phyloP scores from a whole-genome alignment of 2,888 invertebrate genomes.

The Pheosia tremula region DNA sequence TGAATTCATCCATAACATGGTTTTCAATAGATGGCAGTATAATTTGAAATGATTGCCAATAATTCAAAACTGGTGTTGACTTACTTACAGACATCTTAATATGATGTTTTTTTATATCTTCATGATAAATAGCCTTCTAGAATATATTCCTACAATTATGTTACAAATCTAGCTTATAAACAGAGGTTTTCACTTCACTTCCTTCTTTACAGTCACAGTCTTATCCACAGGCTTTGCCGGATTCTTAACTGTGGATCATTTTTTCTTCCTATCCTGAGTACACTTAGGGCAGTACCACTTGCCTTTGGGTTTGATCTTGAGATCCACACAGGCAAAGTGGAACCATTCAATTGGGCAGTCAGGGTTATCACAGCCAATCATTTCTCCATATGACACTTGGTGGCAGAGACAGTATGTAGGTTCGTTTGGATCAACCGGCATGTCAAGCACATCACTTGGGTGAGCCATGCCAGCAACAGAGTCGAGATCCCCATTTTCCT shows the following conservation, averaged over 20 bases:
- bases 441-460: constrained; percentile 95
- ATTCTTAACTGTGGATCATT: constrained; percentile 83
- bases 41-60: not conserved
- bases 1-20: not conserved
- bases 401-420: constrained; percentile 99
- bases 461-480: constrained; percentile 87
- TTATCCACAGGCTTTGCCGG: constrained; percentile 65
- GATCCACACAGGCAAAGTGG: constrained; percentile 96
- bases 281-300: constrained; percentile 99
- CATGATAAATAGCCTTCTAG: constrained; percentile 15
- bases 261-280: constrained; percentile 91
- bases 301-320: constrained; percentile 96
- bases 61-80: not conserved
- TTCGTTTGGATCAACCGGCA: constrained; percentile 98
- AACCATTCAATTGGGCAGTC: constrained; percentile 97
- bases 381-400: constrained; percentile 98
- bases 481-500: constrained; percentile 80
- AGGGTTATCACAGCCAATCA: constrained; percentile 98
- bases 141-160: constrained; percentile 5
- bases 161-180: constrained; percentile 18
- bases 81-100: not conserved
- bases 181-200: constrained; percentile 55
- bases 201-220: constrained; percentile 71
- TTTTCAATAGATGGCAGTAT: not conserved
- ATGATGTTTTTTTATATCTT: not conserved